Evolutionary conservation across 2,797 vertebrate genomes (phyloP).

Genomic region (Propithecus deckenii): DNA sequence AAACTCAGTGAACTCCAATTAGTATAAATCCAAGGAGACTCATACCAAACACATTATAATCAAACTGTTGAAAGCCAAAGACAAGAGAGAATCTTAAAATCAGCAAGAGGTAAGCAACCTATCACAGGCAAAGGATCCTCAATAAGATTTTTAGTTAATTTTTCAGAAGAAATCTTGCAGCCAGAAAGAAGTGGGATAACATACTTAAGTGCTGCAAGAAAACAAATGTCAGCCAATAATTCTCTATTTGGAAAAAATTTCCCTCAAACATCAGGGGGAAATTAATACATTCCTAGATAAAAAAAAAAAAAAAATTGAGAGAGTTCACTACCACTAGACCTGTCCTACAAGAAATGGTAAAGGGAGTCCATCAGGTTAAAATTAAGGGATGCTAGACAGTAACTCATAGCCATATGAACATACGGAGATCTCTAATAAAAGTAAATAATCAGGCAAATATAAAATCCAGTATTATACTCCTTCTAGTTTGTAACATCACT

Average conservation of each 20-base stretch:
- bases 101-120: neutral
- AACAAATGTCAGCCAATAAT: neutral
- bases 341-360: neutral
- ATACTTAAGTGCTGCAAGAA: neutral
- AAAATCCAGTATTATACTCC: neutral
- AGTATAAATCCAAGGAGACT: neutral
- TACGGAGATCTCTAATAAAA: neutral
- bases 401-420: neutral
- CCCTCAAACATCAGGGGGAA: neutral
- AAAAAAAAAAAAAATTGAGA: neutral
- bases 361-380: neutral
- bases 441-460: neutral
- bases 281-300: neutral
- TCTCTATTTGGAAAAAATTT: neutral
- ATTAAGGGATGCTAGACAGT: neutral
- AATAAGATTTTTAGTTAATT: neutral
- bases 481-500: neutral
- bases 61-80: neutral
- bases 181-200: neutral
- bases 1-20: neutral
- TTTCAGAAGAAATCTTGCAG: neutral
- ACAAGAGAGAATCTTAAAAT: neutral
- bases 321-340: neutral
- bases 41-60: neutral
- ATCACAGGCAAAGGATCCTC: neutral